Evolutionary conservation across 2,888 invertebrate species (phyloP).

Genomic region (Tenodera sinensis): DNA sequence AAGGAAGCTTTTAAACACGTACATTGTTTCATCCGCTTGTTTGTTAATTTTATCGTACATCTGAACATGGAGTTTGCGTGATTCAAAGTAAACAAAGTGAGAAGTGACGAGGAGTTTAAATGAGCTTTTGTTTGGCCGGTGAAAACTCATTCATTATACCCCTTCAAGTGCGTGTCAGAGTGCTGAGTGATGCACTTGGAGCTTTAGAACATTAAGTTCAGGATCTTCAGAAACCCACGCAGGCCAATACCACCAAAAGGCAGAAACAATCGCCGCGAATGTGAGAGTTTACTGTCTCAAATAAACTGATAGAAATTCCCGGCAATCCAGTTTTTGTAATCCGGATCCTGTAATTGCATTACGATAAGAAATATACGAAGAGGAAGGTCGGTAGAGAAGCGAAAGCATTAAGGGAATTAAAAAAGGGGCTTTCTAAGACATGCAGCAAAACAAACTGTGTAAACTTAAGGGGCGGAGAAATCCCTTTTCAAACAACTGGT

Average conservation of each 20-base stretch:
- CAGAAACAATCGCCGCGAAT: not conserved
- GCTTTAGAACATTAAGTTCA: not conserved
- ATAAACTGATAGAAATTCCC: not conserved
- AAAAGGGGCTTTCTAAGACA: not conserved
- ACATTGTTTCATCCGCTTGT: no score
- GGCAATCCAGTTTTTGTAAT: not conserved
- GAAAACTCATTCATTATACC: not conserved
- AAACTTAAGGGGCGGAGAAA: no score
- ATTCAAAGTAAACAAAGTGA: not conserved
- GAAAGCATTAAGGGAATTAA: not conserved
- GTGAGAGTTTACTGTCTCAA: not conserved
- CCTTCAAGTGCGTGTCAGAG: not conserved
- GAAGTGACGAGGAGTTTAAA: not conserved
- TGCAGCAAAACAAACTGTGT: no score
- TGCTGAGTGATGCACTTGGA: not conserved
- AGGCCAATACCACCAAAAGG: not conserved
- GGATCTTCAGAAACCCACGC: not conserved
- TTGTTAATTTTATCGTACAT: not conserved
- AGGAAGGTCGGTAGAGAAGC: not conserved
- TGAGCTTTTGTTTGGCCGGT: not conserved
- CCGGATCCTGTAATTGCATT: not conserved
- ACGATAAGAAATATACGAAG: not conserved
- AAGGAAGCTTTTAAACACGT: no score
- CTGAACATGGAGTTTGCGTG: not conserved
- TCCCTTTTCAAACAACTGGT: no score